Percentiles rank a stretch among this genome's conserved stretches.
These are phyloP conservation scores for Trogon melanurus DNA, from an alignment of 2,113 vertebrate genomes.

Conservation along the genomic window DNA sequence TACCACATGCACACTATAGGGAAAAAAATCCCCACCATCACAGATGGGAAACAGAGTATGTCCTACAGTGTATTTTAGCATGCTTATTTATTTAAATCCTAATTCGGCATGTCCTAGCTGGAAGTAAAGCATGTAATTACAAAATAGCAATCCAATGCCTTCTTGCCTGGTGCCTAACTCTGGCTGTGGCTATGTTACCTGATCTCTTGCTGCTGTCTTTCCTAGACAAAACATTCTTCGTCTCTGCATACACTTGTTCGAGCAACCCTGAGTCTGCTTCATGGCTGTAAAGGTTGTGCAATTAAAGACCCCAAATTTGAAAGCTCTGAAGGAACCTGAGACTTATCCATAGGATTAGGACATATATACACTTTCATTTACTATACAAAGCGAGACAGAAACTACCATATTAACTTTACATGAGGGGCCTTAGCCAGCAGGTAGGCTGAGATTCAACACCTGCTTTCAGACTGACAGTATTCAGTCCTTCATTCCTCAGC, in stretches of 20 bases:
- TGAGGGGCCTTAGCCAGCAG: background rate
- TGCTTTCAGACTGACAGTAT: background rate
- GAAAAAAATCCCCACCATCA: accelerated
- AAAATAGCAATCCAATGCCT: background rate
- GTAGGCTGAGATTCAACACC: background rate
- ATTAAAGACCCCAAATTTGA: background rate
- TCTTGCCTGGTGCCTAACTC: background rate
- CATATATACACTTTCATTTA: accelerated
- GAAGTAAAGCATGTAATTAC: background rate
- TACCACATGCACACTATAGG: accelerated
- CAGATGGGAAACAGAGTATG: background rate
- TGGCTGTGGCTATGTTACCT: accelerated
- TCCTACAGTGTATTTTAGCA: background rate
- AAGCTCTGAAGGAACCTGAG: background rate
- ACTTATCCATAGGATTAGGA: background rate
- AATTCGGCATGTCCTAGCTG: background rate
- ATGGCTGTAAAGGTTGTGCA: background rate
- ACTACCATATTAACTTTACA: background rate
- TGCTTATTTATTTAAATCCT: background rate
- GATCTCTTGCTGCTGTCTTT: background rate
- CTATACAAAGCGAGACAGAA: background rate
- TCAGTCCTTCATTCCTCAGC: background rate
- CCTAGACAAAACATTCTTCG: too few relatives aligned
- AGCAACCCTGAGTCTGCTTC: background rate
- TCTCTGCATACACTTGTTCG: background rate